Conservation (phyloP, 2,113 vertebrate genomes). For the Dicrurus megarhynchus region DNA sequence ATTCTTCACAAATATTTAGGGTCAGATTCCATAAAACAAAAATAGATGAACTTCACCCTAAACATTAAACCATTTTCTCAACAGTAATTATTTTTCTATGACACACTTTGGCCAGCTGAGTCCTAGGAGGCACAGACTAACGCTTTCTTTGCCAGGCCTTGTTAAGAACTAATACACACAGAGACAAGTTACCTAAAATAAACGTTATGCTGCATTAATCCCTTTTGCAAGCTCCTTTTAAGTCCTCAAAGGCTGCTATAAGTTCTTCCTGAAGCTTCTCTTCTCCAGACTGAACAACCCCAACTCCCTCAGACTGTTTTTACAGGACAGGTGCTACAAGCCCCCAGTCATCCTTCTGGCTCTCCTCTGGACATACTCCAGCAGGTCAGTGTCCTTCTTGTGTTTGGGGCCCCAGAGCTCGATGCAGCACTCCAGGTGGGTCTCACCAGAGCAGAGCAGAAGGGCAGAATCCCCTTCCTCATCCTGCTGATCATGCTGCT, state of each 20-base stretch:
- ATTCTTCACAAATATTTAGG: background rate
- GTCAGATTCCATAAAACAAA: background rate
- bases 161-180: background rate
- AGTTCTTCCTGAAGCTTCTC: background rate
- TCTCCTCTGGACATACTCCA: background rate
- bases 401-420: background rate
- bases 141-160: background rate
- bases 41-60: background rate
- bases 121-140: background rate
- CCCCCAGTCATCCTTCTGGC: background rate
- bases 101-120: background rate
- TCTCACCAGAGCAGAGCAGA: background rate
- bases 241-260: background rate
- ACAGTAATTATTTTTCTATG: background rate
- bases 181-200: background rate
- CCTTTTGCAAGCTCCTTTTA: background rate
- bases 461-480: background rate
- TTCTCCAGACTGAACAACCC: background rate
- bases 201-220: background rate
- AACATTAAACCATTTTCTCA: background rate
- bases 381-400: background rate
- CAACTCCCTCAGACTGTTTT: background rate
- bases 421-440: background rate
- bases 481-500: rapidly evolving
- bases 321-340: background rate